Base-by-base conservation (phyloP, 92 coral and sea anemone species). In the Ricordea florida region DNA sequence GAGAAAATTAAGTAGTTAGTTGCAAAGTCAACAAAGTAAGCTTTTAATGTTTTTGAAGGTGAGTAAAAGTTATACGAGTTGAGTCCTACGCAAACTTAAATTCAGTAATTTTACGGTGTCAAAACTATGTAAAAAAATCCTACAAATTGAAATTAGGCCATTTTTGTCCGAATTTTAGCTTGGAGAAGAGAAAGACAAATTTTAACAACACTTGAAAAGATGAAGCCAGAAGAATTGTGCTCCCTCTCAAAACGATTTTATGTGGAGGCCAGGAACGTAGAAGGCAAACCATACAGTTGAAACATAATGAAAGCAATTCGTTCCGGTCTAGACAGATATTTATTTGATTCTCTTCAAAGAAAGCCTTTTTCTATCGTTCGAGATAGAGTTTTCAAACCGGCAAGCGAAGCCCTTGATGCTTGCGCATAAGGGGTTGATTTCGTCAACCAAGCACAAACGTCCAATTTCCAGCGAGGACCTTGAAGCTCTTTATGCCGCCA, bases 231-330 rank as follows among this genome's bases (percentile, higher is more conserved):
- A 32, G 32, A 20, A 56, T 57, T 69, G n/a, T n/a, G n/a, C n/a
- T n/a, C n/a, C 8, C 48, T 49, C 8, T 51, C 62, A 36, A 49
- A 49, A 17, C 33, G 21, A 27, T 74, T 74, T 37, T 74, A 74
- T 32, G 72, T 62, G 16, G 72, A 74, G 30, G 73, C 81, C 28
- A 27, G 81, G 11, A 61, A 29, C 20, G 72, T 30, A 10, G n/a
- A 25, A 6, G 61, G 72, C 3, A 38, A 61, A 13, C 50, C 18
- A 5, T 74, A 78, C 72, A 65, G 76, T 45, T 45, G 75, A 28
- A 65, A 78, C 66, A 34, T 47, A 23, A 49, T 78, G 67, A 78
- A 31, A 78, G 76, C 69, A 22, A 78, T 78, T 52, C 62, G 57
- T 17, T 27, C 68, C 28, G 76, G 68, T 40, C 60, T 78, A 43